Conservation (phyloP, 2,797 vertebrate genomes). For the Liasis olivaceus region DNA sequence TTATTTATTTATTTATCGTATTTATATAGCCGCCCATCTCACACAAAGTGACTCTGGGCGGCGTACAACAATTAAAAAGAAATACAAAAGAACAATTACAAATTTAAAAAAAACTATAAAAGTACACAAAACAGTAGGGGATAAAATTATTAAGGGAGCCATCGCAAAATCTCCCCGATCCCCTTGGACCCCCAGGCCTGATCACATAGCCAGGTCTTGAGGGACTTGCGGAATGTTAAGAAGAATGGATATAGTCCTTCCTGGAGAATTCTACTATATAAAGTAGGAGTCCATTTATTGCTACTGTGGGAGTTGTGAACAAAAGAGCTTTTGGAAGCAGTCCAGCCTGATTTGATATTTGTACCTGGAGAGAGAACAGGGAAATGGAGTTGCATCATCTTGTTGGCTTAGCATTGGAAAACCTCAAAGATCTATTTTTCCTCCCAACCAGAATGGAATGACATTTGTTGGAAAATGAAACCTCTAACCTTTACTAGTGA, state of each 20-base stretch:
- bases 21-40: no score
- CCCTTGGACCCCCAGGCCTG: no score
- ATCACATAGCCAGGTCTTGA: no score
- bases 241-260: background rate
- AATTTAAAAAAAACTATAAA: no score
- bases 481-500: background rate
- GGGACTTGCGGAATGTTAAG: no score
- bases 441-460: background rate
- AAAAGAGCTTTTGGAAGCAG: background rate
- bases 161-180: no score
- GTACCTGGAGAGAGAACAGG: background rate
- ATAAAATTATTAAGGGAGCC: no score
- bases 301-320: background rate
- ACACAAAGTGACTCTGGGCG: no score
- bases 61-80: no score
- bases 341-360: background rate
- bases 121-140: no score
- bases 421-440: background rate
- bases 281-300: background rate
- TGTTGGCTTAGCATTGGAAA: background rate
- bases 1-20: no score
- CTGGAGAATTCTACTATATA: background rate
- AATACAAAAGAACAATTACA: no score
- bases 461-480: background rate
- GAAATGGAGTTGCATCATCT: background rate